Evolutionary conservation across 2,113 vertebrate species (phyloP).

Genomic region (Henicopernis longicauda): DNA sequence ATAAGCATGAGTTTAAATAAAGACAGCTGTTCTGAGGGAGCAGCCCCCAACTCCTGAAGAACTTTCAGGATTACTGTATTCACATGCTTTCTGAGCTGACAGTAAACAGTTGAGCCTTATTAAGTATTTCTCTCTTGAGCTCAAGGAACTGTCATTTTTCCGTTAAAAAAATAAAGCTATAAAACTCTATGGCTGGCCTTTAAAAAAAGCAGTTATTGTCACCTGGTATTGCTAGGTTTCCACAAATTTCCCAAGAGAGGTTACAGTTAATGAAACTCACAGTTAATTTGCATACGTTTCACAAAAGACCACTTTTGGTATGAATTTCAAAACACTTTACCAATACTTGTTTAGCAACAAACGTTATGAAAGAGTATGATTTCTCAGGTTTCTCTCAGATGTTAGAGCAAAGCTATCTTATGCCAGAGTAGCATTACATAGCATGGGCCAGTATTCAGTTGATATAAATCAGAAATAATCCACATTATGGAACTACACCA

Average conservation of each 20-base stretch:
- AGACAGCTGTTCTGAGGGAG: neutral
- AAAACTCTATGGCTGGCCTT: neutral
- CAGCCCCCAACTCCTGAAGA: neutral
- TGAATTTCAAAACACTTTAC: neutral
- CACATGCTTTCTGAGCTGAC: neutral
- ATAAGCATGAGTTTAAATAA: neutral
- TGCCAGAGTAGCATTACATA: neutral
- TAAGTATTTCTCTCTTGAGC: neutral
- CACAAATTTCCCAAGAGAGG: neutral
- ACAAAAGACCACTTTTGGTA: neutral
- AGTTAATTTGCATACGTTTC: neutral
- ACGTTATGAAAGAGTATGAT: neutral
- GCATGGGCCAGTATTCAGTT: neutral
- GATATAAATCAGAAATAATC: neutral
- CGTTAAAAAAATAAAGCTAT: neutral
- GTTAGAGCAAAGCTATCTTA: neutral
- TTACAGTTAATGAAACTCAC: neutral
- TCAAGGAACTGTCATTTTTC: neutral
- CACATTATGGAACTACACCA: neutral
- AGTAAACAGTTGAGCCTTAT: neutral
- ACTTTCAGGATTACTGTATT: neutral
- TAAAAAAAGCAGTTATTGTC: neutral
- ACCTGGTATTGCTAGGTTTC: neutral
- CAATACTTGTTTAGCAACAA: neutral
- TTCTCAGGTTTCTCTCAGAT: neutral